Evolutionary conservation across 1,140 invertebrate genomes (phyloP), one percentile per base, ranked within the genome.

Genomic region (Drosophila sulfurigaster): DNA sequence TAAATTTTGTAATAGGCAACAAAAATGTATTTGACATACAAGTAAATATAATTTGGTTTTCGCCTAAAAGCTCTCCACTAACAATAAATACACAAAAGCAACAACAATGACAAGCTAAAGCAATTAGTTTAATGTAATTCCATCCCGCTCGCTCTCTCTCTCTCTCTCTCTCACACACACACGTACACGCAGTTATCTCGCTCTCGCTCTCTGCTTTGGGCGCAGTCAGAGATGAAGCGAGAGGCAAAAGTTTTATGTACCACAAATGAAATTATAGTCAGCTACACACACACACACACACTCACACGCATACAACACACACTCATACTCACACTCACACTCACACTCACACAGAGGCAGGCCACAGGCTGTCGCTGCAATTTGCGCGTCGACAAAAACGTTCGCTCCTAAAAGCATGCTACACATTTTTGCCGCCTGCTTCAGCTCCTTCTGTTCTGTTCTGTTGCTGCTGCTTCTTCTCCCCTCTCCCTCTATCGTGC

Each of bases 101-200:
- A 73, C 65, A 71, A 72, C 74, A 90, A 90, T 82, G 86, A 90
- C 86, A 90, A 89, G 86, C 75, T 90, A 89, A 89, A 90, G 86
- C 86, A 89, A 89, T 89, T 89, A 89, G 87, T 89, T 89, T 89
- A 89, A 89, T 89, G 86, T 89, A 75, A 90, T 89, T 86, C 59
- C 35, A 64, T 62, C 73, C 49, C 56, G 46, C 54, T 70, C 54
- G 0, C 35, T 32, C 25, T 5, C 49, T 4, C 20, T 16, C 30
- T 43, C 16, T 10, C 35, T n/a, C 52, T 56, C 58, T 20, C 13
- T 25, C 38, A 32, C 38, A 32, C 63, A 8, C 63, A 41, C 68
- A 32, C 72, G 41, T 32, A 49, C 58, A 46, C 20, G 46, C 16
- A 16, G 43, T 45, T 63, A 45, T 57, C 16, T 38, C 46, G 13